phyloP scores from a whole-genome alignment of 2,113 vertebrate species.

The Oncorhynchus clarkii region DNA sequence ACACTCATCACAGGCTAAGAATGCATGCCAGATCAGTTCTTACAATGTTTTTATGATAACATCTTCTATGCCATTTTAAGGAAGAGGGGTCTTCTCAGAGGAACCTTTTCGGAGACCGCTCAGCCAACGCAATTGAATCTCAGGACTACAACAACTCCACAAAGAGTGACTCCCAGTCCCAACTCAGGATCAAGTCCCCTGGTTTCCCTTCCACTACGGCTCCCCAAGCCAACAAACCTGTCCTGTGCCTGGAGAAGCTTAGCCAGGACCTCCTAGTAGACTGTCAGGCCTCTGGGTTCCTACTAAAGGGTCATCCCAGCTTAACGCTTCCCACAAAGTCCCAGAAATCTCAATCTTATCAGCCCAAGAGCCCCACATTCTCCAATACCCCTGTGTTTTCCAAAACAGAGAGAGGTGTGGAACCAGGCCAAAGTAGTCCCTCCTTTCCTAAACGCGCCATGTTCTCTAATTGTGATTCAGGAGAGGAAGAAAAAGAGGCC shows the following conservation, averaged over 20 bases:
- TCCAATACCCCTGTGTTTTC: constrained; percentile 27
- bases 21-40: neutral
- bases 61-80: neutral
- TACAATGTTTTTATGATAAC: neutral
- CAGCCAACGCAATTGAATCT: neutral
- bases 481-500: neutral
- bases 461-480: neutral
- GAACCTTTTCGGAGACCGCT: neutral
- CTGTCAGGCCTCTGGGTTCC: constrained; percentile 9
- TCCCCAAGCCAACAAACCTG: neutral
- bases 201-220: neutral
- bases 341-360: neutral
- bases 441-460: neutral
- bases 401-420: constrained; percentile 52
- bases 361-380: constrained; percentile 19
- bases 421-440: neutral
- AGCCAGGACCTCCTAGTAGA: constrained; percentile 26
- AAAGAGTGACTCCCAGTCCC: constrained; percentile 22
- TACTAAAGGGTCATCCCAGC: neutral
- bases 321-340: neutral
- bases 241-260: constrained; percentile 29
- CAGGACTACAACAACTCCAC: constrained; percentile 55
- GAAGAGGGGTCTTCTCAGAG: neutral
- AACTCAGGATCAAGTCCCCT: neutral
- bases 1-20: neutral